Conservation (phyloP, 1,140 invertebrate genomes). For the Diachasmimorpha longicaudata region DNA sequence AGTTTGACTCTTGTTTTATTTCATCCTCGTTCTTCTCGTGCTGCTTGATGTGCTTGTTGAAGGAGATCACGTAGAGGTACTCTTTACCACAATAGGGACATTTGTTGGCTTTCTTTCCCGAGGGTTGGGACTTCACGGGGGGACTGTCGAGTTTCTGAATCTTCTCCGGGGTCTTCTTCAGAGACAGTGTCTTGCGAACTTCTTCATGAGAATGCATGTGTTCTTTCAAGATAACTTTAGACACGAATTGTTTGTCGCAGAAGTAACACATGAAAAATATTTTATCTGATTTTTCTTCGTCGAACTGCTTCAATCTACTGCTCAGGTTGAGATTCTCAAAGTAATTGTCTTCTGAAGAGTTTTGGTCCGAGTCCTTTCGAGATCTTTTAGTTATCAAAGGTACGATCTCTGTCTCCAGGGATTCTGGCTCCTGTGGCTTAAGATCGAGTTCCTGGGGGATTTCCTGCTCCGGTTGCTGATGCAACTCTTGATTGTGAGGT, state of each 20-base stretch:
- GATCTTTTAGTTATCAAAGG: background rate
- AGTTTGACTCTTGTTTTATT: slow-evolving; percentile 43
- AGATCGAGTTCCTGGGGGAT: background rate
- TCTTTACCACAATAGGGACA: slow-evolving; percentile 60
- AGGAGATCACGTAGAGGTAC: slow-evolving; percentile 60
- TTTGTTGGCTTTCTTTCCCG: slow-evolving; percentile 56
- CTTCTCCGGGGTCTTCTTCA: slow-evolving; percentile 49
- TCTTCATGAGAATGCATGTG: slow-evolving; percentile 61
- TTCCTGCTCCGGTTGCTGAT: too few relatives aligned
- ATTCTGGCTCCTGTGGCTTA: background rate
- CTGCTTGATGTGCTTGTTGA: slow-evolving; percentile 57
- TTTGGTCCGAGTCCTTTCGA: slow-evolving; percentile 27
- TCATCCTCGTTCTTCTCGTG: slow-evolving; percentile 50
- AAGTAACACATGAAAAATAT: slow-evolving; percentile 56
- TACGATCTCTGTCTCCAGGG: slow-evolving; percentile 16
- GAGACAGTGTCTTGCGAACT: slow-evolving; percentile 45
- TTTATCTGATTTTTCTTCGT: slow-evolving; percentile 48
- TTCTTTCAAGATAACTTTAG: slow-evolving; percentile 55
- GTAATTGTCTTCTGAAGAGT: slow-evolving; percentile 55
- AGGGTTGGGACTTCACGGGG: slow-evolving; percentile 38
- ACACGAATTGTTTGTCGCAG: slow-evolving; percentile 57
- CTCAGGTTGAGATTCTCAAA: slow-evolving; percentile 60
- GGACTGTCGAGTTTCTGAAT: slow-evolving; percentile 26
- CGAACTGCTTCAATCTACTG: slow-evolving; percentile 48
- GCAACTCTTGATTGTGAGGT: background rate